phyloP scores from a whole-genome alignment of 2,888 invertebrate species.

The Venustoraphidia nigricollis region DNA sequence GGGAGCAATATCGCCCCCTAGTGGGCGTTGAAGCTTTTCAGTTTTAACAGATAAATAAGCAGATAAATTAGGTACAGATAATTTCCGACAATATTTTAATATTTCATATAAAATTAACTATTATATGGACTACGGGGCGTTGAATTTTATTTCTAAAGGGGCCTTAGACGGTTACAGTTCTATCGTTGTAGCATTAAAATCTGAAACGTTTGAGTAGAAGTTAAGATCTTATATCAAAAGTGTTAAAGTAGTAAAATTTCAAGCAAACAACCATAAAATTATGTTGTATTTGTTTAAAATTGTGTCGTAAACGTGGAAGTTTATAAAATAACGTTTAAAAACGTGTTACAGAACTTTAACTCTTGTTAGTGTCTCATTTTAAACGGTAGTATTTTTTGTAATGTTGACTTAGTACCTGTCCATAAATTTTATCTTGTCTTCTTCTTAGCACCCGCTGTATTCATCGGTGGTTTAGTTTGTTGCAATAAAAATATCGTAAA shows the following conservation, averaged over 20 bases:
- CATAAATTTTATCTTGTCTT: too few species aligned
- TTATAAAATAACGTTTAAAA: conserved; percentile 4
- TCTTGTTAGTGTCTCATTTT: background rate
- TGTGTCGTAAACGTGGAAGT: background rate
- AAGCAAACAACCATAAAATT: conserved; percentile 11
- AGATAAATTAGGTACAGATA: too few species aligned
- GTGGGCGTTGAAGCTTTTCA: too few species aligned
- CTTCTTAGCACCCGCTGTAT: background rate
- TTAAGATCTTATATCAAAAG: conserved; percentile 10
- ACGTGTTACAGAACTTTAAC: background rate
- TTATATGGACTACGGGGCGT: too few species aligned
- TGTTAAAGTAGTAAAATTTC: conserved; percentile 14
- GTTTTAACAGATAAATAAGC: too few species aligned
- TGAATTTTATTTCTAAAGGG: too few species aligned
- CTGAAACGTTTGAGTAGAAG: conserved; percentile 10
- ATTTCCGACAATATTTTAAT: too few species aligned
- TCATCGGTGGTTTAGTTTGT: conserved; percentile 12
- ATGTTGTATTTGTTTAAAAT: conserved; percentile 1
- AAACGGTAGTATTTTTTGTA: background rate
- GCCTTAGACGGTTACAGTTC: too few species aligned
- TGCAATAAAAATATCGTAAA: conserved; percentile 31
- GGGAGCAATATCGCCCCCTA: too few species aligned
- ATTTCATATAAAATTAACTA: too few species aligned
- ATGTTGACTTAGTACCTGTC: too few species aligned
- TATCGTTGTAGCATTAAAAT: background rate